phyloP scores from a whole-genome alignment of 2,888 invertebrate species.

The Tetheella fluctuosa region DNA sequence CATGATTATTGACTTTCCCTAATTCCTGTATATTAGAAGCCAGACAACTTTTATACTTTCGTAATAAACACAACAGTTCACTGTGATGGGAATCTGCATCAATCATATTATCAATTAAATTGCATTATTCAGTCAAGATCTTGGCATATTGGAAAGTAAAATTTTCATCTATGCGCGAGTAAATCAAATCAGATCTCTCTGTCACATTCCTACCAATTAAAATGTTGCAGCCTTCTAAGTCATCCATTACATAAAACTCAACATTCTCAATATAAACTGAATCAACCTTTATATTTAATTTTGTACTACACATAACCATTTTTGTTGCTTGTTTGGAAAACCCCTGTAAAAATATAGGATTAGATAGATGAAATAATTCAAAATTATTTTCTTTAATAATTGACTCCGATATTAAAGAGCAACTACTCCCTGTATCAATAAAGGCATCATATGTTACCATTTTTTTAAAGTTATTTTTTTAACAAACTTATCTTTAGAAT shows the following conservation, averaged over 20 bases:
- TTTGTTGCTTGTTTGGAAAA: neutral
- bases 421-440: neutral
- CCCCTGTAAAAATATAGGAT: neutral
- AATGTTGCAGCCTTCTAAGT: too few species aligned
- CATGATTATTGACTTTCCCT: neutral
- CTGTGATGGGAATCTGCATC: neutral
- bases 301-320: neutral
- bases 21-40: neutral
- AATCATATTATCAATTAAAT: neutral
- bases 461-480: neutral
- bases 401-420: neutral
- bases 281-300: neutral
- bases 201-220: neutral
- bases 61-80: neutral
- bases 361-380: neutral
- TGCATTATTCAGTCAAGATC: neutral
- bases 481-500: neutral
- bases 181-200: neutral
- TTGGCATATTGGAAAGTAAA: neutral
- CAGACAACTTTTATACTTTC: neutral
- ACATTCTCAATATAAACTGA: neutral
- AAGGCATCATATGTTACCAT: neutral
- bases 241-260: neutral
- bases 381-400: neutral
- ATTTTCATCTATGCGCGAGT: neutral